Base-by-base conservation (phyloP, 1,140 invertebrate species). In the Lepidurus packardi region DNA sequence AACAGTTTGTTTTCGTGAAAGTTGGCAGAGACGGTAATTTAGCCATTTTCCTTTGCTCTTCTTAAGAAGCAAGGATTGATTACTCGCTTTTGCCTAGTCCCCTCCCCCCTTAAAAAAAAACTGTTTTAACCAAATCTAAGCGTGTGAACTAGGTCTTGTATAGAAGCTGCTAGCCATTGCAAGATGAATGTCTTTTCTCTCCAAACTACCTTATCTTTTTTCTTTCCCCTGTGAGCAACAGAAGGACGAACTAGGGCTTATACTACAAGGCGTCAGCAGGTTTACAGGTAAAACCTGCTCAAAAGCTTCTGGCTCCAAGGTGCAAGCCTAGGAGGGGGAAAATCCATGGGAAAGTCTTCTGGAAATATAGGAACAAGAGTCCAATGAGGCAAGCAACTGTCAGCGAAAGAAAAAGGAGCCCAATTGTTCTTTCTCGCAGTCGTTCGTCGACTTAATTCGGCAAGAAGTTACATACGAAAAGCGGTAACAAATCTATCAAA, bases 281-380 rank as follows among this genome's bases (percentile, higher is more conserved):
- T 65, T 65, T 65, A 65, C 53, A 65, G 53, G 53, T 65, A 65
- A 65, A 65, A 65, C 53, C 53, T 65, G 53, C 53, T 65, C 53
- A 65, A 65, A 65, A 16, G 53, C 53, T 65, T 13, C 53, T 65
- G 7, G 53, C 53, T 65, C 53, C 53, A 16, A 65, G 53, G 53
- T 65, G 53, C 53, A 16, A 65, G 13, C 53, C 53, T 21, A 65
- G 53, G 53, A 65, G 53, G 53, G 53, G 53, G 53, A 65, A 34
- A 65, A 65, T 65, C 53, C 53, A 65, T 65, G 53, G 53, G 53
- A 65, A 65, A 65, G 53, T 65, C 53, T 65, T n/a, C 21, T 21
- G 53, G 53, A 65, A 65, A 21, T 65, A 65, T 1, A 65, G n/a
- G 53, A 65, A 65, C 13, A 13, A 1, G 6, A 65, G 21, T 13